Conservation (phyloP, 37 sponge, comb jelly and placozoan genomes). For the Spongilla lacustris region DNA sequence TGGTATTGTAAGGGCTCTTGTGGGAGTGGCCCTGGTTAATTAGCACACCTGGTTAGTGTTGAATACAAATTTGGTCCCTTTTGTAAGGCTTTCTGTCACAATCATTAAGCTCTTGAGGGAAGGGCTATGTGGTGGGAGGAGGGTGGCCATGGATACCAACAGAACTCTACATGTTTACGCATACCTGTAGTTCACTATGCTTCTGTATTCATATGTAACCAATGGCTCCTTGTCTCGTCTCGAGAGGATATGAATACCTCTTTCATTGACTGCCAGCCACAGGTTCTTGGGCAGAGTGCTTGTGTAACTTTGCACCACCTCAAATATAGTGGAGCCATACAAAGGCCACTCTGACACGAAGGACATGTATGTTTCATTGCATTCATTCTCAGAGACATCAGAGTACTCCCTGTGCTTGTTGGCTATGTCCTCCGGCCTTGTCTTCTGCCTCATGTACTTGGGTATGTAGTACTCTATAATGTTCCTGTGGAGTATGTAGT, state of each 20-base stretch:
- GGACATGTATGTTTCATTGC: slow-evolving; percentile 81
- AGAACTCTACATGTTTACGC: not conserved
- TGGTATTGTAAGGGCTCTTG: not conserved
- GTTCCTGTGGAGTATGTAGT: slow-evolving; percentile 30
- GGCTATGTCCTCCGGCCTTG: slow-evolving; percentile 79
- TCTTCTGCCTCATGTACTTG: slow-evolving; percentile 75
- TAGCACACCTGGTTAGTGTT: slow-evolving; percentile 90
- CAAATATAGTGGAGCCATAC: slow-evolving; percentile 96
- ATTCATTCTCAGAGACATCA: slow-evolving; percentile 64
- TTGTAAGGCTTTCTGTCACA: slow-evolving; percentile 92
- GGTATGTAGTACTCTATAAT: slow-evolving; percentile 83
- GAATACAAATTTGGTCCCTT: slow-evolving; percentile 96
- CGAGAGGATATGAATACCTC: slow-evolving; percentile 89
- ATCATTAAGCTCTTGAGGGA: slow-evolving; percentile 96
- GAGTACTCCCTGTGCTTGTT: slow-evolving; percentile 71
- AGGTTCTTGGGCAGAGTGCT: slow-evolving; percentile 93
- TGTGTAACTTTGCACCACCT: slow-evolving; percentile 92
- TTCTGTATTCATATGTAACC: slow-evolving; percentile 92
- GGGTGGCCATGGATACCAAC: not conserved
- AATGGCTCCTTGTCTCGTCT: slow-evolving; percentile 93
- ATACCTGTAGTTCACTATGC: slow-evolving; percentile 94
- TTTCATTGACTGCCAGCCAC: slow-evolving; percentile 92
- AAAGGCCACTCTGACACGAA: slow-evolving; percentile 89
- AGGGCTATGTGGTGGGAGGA: slow-evolving; percentile 74
- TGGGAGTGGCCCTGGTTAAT: not conserved